These are phyloP conservation scores for Lasioglossum lativentre DNA, from an alignment of 2,888 invertebrate genomes.

Conservation along the genomic window DNA sequence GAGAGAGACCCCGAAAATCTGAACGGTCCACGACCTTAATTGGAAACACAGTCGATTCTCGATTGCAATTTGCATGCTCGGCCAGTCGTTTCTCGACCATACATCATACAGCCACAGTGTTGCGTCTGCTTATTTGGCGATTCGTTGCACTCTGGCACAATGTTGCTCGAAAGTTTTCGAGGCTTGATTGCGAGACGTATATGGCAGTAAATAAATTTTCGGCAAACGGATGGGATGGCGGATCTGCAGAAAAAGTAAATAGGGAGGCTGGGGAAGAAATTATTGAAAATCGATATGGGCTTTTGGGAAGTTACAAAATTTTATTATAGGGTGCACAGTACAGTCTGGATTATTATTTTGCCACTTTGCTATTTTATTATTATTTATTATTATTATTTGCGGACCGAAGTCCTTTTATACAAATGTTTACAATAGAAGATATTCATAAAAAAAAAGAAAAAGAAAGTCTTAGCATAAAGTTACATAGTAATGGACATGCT, in stretches of 20 bases:
- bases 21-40: constrained; percentile 10
- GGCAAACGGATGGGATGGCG: neutral
- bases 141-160: neutral
- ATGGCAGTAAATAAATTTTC: neutral
- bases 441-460: too few relatives aligned
- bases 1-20: neutral
- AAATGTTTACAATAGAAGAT: too few relatives aligned
- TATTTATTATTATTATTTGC: too few relatives aligned
- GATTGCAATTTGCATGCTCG: neutral
- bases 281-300: neutral
- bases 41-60: neutral
- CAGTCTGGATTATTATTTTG: too few relatives aligned
- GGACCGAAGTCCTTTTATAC: too few relatives aligned
- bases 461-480: too few relatives aligned
- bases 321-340: neutral
- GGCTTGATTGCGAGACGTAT: neutral
- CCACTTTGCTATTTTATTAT: too few relatives aligned
- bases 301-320: neutral
- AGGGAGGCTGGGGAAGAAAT: neutral
- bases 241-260: neutral
- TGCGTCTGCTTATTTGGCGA: neutral
- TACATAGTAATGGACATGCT: too few relatives aligned
- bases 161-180: neutral
- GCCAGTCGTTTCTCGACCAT: neutral
- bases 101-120: neutral